Evolutionary conservation across 2,113 vertebrate genomes (phyloP).

Genomic region (Nibea albiflora): DNA sequence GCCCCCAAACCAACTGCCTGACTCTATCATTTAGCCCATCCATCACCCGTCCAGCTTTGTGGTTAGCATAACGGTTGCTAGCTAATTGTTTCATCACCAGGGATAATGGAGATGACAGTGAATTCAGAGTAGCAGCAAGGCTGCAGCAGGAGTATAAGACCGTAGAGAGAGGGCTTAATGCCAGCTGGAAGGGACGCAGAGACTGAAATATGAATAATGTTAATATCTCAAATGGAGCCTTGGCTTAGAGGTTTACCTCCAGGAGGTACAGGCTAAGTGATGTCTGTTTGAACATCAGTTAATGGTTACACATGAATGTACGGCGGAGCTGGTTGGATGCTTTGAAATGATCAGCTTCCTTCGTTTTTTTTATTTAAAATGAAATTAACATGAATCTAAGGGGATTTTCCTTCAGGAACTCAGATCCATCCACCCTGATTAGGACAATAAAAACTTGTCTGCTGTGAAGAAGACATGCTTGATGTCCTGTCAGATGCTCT

Average conservation of each 20-base stretch:
- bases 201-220: slow-evolving; percentile 9
- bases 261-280: neutral
- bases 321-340: slow-evolving; percentile 6
- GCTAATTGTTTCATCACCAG: slow-evolving; percentile 90
- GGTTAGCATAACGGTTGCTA: slow-evolving; percentile 85
- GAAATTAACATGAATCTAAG: slow-evolving; percentile 16
- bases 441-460: slow-evolving; percentile 22
- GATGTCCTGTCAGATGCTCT: slow-evolving; percentile 48
- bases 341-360: slow-evolving; percentile 36
- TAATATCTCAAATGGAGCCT: neutral
- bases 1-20: slow-evolving; percentile 49
- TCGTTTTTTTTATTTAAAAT: slow-evolving; percentile 32
- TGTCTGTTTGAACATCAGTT: slow-evolving; percentile 59
- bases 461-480: slow-evolving; percentile 51
- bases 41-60: slow-evolving; percentile 81
- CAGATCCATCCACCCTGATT: slow-evolving; percentile 29
- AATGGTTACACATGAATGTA: slow-evolving; percentile 52
- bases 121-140: slow-evolving; percentile 82
- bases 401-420: slow-evolving; percentile 31
- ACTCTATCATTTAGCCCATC: slow-evolving; percentile 82
- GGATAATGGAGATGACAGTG: slow-evolving; percentile 87
- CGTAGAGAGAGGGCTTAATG: neutral
- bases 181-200: slow-evolving; percentile 51
- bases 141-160: neutral
- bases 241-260: slow-evolving; percentile 20